A percentile compares a stretch with the other conserved stretches of the same genome.
Conservation (phyloP, 2,113 vertebrate genomes). For the Microtus richardsoni region DNA sequence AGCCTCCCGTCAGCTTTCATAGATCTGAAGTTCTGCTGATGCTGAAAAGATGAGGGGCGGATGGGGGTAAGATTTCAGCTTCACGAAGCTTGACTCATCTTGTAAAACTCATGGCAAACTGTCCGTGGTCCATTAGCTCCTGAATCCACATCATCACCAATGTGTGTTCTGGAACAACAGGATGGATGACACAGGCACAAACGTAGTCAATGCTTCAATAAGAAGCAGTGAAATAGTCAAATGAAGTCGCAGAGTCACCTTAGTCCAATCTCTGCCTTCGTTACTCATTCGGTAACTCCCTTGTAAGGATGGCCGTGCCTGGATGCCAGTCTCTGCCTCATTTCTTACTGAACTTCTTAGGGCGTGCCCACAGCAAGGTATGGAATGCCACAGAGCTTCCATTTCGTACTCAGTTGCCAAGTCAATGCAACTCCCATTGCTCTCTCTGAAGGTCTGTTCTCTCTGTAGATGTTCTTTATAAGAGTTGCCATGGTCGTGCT, state of each 20-base stretch:
- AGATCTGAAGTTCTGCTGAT: not conserved
- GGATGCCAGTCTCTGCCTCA: not conserved
- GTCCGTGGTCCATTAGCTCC: not conserved
- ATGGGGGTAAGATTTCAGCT: not conserved
- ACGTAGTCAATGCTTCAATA: not conserved
- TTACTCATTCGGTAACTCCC: not conserved
- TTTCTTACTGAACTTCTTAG: not conserved
- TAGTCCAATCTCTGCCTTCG: not conserved
- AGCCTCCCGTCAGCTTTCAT: accelerated
- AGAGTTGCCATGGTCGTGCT: not conserved
- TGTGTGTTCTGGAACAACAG: not conserved
- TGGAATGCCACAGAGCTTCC: not conserved
- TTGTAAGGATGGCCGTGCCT: accelerated
- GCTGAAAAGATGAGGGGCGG: not conserved
- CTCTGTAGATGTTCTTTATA: not conserved
- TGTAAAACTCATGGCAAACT: not conserved
- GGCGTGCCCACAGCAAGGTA: not conserved
- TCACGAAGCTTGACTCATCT: not conserved
- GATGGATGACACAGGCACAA: not conserved
- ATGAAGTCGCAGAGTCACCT: not conserved
- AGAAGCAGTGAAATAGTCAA: not conserved
- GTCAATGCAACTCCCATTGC: not conserved
- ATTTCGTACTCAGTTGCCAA: not conserved
- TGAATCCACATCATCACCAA: not conserved
- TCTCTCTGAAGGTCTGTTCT: not conserved